Evolutionary conservation across 2,797 vertebrate genomes (phyloP).

Genomic region (Platalea minor): DNA sequence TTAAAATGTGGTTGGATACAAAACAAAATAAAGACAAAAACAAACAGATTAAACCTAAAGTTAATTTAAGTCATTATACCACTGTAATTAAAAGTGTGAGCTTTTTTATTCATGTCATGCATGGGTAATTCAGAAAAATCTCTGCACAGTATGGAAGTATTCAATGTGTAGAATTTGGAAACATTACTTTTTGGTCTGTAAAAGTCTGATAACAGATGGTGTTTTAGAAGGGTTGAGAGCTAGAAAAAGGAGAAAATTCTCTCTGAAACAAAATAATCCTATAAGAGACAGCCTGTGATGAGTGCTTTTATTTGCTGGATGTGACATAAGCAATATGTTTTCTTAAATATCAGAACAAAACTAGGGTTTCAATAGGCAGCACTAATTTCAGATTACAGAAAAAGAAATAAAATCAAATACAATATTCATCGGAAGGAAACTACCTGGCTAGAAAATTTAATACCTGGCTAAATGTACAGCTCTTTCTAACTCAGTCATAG

Average conservation of each 20-base stretch:
- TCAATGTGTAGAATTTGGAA: background rate
- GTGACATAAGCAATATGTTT: background rate
- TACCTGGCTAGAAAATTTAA: background rate
- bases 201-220: background rate
- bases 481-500: background rate
- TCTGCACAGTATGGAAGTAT: background rate
- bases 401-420: background rate
- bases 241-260: background rate
- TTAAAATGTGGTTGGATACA: background rate
- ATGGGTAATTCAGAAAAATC: background rate
- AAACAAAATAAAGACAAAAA: background rate
- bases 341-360: background rate
- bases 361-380: background rate
- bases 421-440: background rate
- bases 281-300: background rate
- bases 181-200: background rate
- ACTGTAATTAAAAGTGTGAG: background rate
- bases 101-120: background rate
- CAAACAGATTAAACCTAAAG: background rate
- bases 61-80: background rate
- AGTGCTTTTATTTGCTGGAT: background rate
- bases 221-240: background rate
- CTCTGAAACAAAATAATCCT: background rate
- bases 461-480: background rate
- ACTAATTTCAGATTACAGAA: background rate